Evolutionary conservation across 2,888 invertebrate species (phyloP).

Genomic region (Ditylenchus weischeri): DNA sequence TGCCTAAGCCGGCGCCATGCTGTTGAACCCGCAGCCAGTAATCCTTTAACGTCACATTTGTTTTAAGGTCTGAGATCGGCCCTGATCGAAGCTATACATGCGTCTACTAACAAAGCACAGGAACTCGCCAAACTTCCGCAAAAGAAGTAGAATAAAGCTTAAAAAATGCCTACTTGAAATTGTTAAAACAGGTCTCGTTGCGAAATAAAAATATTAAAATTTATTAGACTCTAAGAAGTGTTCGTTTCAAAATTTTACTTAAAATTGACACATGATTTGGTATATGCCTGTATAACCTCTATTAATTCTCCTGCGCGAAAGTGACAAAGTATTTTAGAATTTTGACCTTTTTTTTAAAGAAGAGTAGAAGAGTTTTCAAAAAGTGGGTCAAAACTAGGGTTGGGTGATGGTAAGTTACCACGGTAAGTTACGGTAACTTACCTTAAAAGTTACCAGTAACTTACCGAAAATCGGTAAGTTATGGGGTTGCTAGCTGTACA

Average conservation of each 20-base stretch:
- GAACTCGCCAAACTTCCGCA: slow-evolving; percentile 28
- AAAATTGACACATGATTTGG: neutral
- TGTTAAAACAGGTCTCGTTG: neutral
- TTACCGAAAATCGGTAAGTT: too few species aligned
- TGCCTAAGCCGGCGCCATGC: too few species aligned
- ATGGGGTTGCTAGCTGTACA: too few species aligned
- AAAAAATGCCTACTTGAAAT: neutral
- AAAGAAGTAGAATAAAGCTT: neutral
- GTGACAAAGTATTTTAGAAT: too few species aligned
- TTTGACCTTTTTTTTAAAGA: too few species aligned
- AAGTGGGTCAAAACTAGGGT: too few species aligned
- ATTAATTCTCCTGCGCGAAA: too few species aligned
- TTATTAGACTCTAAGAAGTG: neutral
- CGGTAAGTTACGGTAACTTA: too few species aligned
- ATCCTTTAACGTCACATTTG: neutral
- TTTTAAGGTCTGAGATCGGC: slow-evolving; percentile 46
- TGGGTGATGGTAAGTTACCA: too few species aligned
- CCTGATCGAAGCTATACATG: slow-evolving; percentile 52
- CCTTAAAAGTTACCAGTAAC: too few species aligned
- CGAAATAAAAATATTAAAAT: neutral
- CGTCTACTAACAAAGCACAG: slow-evolving; percentile 38
- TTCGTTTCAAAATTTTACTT: neutral
- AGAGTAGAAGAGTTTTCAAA: too few species aligned
- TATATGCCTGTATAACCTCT: neutral
- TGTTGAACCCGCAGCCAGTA: neutral